Evolutionary conservation across 1,140 invertebrate species (phyloP).

Genomic region (Brachionus plicatilis): DNA sequence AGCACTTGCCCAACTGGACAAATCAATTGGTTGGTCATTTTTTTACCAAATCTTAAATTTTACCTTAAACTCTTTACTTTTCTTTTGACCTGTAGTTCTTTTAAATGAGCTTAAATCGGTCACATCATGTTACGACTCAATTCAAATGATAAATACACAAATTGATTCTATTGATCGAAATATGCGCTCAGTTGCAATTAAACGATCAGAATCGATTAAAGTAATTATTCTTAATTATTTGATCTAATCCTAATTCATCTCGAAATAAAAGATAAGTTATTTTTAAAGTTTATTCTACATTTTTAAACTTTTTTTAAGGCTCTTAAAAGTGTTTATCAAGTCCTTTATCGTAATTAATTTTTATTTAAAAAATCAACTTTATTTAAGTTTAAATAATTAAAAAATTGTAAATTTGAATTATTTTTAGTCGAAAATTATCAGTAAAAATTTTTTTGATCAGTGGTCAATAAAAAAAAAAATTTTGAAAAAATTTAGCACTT

Average conservation of each 20-base stretch:
- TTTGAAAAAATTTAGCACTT: too few species aligned
- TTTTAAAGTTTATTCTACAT: background rate
- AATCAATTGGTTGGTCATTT: slow-evolving; percentile 7
- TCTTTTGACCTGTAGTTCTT: background rate
- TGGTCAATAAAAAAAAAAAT: too few species aligned
- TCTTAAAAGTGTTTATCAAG: background rate
- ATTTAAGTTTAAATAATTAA: too few species aligned
- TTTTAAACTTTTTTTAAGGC: background rate
- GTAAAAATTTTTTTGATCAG: too few species aligned
- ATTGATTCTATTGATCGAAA: slow-evolving; percentile 36
- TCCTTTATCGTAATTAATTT: background rate
- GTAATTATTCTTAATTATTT: background rate
- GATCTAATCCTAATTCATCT: background rate
- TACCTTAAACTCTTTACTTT: background rate
- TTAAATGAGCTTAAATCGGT: slow-evolving; percentile 27
- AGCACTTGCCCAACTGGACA: slow-evolving; percentile 14
- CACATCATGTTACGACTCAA: slow-evolving; percentile 25
- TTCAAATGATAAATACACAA: slow-evolving; percentile 28
- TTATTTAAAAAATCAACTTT: too few species aligned
- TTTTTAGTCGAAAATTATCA: too few species aligned
- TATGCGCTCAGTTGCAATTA: slow-evolving; percentile 38
- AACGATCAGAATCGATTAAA: slow-evolving; percentile 38
- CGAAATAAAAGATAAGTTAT: background rate
- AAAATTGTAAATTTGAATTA: too few species aligned
- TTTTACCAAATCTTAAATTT: background rate